Base-by-base conservation (phyloP, 2,797 vertebrate species). In the Sitta carolinensis region DNA sequence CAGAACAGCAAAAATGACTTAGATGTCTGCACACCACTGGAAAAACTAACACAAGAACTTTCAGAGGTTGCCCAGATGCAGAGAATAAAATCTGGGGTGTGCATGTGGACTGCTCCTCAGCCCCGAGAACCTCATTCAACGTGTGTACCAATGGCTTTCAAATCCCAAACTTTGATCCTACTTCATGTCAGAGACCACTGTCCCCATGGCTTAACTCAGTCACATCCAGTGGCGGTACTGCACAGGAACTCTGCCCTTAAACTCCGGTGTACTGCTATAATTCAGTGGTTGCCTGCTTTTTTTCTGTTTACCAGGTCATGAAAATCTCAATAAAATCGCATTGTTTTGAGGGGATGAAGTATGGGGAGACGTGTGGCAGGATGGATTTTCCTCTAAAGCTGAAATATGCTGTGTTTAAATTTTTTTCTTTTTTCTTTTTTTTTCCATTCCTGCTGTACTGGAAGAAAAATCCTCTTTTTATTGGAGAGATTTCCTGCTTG, bases 401-500 rank as follows among this genome's bases (percentile, higher is more conserved):
- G 50, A 92, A 93, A 68, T 62, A 89, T 93, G 50, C 79, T 83
- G 43, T 43, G 23, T 40, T 43, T 30, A 59, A 59, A 64, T 90
- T 70, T 48, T 11, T n/a, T 14, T 42, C 92, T 81, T 42, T 68
- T 32, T 95, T 75, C 16, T 21, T 22, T 61, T 27, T 27, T 91
- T 79, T 62, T 51, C 21, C 32, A 70, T 64, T 50, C 48, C 59
- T 90, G 29, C 70, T 64, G n/a, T 75, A 36, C 81, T 97, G 90
- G 92, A 62, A 94, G 52, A 96, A 97, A 96, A 92, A 67, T 59
- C 69, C 59, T 92, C 57, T 95, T 92, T 97, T 95, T 93, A 93
- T 96, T 96, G 94, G 90, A 90, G 90, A 96, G 67, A 93, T 93
- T 97, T 97, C 82, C 88, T 96, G 83, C 93, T 97, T 94, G 66